These are phyloP conservation scores for Prochilodus magdalenae DNA, from an alignment of 2,113 vertebrate species.

Conservation along the genomic window DNA sequence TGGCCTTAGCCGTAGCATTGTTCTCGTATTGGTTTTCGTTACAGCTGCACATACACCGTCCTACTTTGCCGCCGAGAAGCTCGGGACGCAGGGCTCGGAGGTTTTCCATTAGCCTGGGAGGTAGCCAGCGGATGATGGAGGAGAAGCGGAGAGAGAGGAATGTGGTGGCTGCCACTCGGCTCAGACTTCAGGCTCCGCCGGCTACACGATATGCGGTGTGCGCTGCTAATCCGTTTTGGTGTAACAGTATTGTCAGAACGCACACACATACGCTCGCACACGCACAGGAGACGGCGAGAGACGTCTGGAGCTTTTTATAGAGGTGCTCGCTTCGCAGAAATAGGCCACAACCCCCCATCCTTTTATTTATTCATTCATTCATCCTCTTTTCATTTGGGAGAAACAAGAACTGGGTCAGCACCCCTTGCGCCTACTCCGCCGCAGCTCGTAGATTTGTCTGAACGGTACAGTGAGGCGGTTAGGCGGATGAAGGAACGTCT, in stretches of 20 bases:
- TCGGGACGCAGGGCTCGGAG: not conserved
- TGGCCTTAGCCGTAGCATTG: not conserved
- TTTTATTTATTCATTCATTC: slow-evolving; percentile 48
- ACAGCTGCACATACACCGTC: too few relatives aligned
- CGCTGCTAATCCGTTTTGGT: not conserved
- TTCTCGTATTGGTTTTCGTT: not conserved
- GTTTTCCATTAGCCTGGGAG: not conserved
- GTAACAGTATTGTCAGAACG: not conserved
- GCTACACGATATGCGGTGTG: not conserved
- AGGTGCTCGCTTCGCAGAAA: slow-evolving; percentile 10
- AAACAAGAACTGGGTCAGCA: slow-evolving; percentile 39
- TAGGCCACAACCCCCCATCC: slow-evolving; percentile 17
- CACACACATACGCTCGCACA: not conserved
- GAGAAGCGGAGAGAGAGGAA: not conserved
- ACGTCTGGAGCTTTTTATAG: not conserved
- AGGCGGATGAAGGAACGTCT: slow-evolving; percentile 9
- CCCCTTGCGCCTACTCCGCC: not conserved
- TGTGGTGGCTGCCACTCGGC: not conserved
- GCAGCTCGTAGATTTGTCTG: not conserved
- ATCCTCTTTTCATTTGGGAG: slow-evolving; percentile 25
- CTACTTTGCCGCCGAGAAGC: not conserved
- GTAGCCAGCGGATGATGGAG: not conserved
- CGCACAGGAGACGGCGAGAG: not conserved
- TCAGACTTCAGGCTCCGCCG: not conserved
- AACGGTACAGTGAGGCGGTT: not conserved